A percentile compares a stretch with the other conserved stretches of the same genome.
phyloP scores from a whole-genome alignment of 2,888 invertebrate genomes.

The Pyrochroa serraticornis region DNA sequence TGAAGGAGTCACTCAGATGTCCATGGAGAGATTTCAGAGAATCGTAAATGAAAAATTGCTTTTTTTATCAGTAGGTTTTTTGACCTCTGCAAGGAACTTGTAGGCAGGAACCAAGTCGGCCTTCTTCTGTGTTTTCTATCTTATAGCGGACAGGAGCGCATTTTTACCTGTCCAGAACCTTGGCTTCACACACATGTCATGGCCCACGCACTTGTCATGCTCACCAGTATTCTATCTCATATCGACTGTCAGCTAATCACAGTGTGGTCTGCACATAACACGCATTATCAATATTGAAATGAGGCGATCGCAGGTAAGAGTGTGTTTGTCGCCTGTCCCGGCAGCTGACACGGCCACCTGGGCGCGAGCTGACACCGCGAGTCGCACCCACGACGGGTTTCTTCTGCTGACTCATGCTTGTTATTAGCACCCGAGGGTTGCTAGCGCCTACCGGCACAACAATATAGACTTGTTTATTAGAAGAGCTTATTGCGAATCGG shows the following conservation, averaged over 20 bases:
- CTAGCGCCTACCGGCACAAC: slow-evolving; percentile 36
- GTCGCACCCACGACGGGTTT: slow-evolving; percentile 51
- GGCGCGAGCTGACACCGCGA: slow-evolving; percentile 47
- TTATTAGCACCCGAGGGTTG: slow-evolving; percentile 51
- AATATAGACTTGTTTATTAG: slow-evolving; percentile 45
- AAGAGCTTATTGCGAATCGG: slow-evolving; percentile 34
- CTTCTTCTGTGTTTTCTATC: no score
- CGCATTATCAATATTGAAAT: slow-evolving; percentile 55
- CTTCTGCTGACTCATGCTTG: slow-evolving; percentile 52
- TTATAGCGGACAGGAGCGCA: slow-evolving; percentile 43
- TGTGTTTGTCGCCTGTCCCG: slow-evolving; percentile 51
- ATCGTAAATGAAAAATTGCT: no score
- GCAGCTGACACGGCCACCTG: slow-evolving; percentile 58
- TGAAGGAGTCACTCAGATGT: no score
- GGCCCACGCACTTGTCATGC: slow-evolving; percentile 48
- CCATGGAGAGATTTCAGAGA: no score
- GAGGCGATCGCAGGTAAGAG: slow-evolving; percentile 51
- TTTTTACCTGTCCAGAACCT: slow-evolving; percentile 45
- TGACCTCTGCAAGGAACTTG: no score
- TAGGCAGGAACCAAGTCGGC: no score
- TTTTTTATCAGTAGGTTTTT: no score
- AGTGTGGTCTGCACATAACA: slow-evolving; percentile 52
- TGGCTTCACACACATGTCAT: slow-evolving; percentile 48
- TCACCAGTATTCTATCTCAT: slow-evolving; percentile 49
- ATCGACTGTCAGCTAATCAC: slow-evolving; percentile 53